Evolutionary conservation across 2,888 invertebrate genomes (phyloP), one percentile per base, ranked within the genome.

Genomic region (Tetragonisca angustula): DNA sequence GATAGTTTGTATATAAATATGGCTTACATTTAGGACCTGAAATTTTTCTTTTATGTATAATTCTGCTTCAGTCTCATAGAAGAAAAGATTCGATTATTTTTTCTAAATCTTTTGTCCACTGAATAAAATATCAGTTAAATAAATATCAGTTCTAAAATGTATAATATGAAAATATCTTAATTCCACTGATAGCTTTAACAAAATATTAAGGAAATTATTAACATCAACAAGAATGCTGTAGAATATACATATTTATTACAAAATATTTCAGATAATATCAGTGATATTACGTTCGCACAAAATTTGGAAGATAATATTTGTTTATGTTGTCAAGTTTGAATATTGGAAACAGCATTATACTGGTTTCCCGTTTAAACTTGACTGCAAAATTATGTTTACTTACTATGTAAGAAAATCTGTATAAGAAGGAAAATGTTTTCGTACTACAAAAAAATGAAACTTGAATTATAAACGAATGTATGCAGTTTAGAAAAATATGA

Each of bases 231-330:
- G 43, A 75, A 80, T 91, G 87, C 83, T 85, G 86, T 89, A 91
- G 90, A 92, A 91, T 90, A 88, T 43, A 43, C 43, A 43, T 91
- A 81, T 93, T 93, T 93, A 93, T 93, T 93, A 93, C 90, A 93
- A 93, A 93, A 93, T 93, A 92, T 89, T 89, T 88, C 79, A 89
- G 88, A 83, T 89, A 86, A 84, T 89, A 85, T 77, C 62, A 79
- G 49, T 76, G 21, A 76, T 27, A 56, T 32, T 75, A 84, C 61
- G 54, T 79, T 32, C 17, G 65, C 80, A 83, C 54, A 76, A 72
- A 86, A 70, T 81, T 84, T 76, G 82, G 79, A 84, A 89, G 82
- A 83, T 84, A 69, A 74, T 69, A 81, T 76, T 64, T 69, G 65
- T 67, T 61, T 81, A 84, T 56, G 74, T 80, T 69, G 65, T 64